Conservation (phyloP, 1,140 invertebrate genomes). For the Drosophila murphyi region DNA sequence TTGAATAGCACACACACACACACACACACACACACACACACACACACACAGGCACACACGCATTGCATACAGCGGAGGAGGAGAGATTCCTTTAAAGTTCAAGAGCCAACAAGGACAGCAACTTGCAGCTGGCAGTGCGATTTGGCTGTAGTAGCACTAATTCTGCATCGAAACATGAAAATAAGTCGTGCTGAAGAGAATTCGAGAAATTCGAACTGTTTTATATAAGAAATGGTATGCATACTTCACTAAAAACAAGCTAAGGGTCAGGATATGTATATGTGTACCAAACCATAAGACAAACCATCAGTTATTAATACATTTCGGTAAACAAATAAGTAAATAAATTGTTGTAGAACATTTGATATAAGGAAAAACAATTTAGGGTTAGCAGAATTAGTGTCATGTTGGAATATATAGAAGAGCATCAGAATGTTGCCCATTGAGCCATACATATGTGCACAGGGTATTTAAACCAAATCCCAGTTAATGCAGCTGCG, state of each 20-base stretch:
- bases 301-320: too few relatives aligned
- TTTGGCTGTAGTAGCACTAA: conserved; percentile 31
- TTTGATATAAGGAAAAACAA: too few relatives aligned
- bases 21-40: neutral
- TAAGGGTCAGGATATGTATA: too few relatives aligned
- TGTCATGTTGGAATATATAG: neutral
- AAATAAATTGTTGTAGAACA: too few relatives aligned
- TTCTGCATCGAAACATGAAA: too few relatives aligned
- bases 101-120: conserved; percentile 54
- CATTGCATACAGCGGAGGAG: neutral
- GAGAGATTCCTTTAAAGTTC: conserved; percentile 43
- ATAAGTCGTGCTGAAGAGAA: too few relatives aligned
- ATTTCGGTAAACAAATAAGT: too few relatives aligned
- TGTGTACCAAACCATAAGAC: too few relatives aligned
- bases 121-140: conserved; percentile 51
- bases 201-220: too few relatives aligned
- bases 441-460: neutral
- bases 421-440: neutral
- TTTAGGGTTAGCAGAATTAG: neutral
- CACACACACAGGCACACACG: neutral
- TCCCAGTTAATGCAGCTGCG: conserved; percentile 77
- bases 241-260: too few relatives aligned
- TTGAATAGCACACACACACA: neutral
- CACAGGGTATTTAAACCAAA: conserved; percentile 51
- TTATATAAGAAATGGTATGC: too few relatives aligned